A percentile compares a stretch with the other conserved stretches of the same genome.
These are phyloP conservation scores for Cotesia vestalis DNA, from an alignment of 1,140 invertebrate genomes.

Conservation along the genomic window DNA sequence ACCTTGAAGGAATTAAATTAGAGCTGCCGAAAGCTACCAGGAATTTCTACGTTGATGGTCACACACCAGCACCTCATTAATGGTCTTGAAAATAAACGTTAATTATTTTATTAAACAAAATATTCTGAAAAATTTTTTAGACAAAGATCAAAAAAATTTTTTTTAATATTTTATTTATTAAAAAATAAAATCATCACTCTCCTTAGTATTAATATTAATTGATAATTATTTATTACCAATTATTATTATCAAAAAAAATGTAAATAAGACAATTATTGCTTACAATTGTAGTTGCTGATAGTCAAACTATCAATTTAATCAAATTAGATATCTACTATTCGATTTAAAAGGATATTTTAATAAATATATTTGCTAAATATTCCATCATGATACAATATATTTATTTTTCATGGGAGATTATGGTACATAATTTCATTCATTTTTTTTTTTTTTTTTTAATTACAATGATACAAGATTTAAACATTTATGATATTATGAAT, in stretches of 20 bases:
- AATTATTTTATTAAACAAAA: not conserved
- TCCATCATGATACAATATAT: slow-evolving; percentile 57
- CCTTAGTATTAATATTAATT: not conserved
- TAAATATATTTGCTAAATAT: slow-evolving; percentile 19
- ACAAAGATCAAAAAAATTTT: no score
- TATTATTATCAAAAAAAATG: not conserved
- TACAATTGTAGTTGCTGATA: no score
- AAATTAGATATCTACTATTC: not conserved
- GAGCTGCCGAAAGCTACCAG: slow-evolving; percentile 89
- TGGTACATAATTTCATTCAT: slow-evolving; percentile 49
- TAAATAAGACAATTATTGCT: slow-evolving; percentile 9
- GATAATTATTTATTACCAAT: not conserved
- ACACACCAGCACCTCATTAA: slow-evolving; percentile 91
- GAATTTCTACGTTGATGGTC: slow-evolving; percentile 99
- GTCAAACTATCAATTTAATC: no score
- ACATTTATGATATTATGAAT: slow-evolving; percentile 62
- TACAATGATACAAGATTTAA: slow-evolving; percentile 61
- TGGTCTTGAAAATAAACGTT: not conserved
- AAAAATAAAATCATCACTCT: no score
- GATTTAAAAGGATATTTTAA: not conserved
- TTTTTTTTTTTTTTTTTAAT: slow-evolving; percentile 46
- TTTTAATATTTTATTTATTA: no score
- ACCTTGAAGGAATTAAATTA: slow-evolving; percentile 90
- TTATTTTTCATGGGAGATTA: slow-evolving; percentile 57
- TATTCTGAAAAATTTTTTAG: no score